These are phyloP conservation scores for Hemitrygon akajei DNA, from an alignment of 2,797 vertebrate species.

Conservation along the genomic window DNA sequence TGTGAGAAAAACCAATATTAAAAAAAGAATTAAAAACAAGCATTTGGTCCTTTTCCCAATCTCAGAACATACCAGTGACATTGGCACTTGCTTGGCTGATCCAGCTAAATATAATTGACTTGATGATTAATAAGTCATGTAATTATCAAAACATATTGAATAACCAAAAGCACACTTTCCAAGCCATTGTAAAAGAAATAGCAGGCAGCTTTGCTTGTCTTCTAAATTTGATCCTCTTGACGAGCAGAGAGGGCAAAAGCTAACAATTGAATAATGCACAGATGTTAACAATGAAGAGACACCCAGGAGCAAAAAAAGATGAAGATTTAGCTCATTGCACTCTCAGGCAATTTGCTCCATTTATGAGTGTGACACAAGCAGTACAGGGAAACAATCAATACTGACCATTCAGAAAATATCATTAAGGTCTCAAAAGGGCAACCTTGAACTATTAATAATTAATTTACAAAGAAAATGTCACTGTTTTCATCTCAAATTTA, in stretches of 20 bases:
- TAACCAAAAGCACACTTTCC: neutral
- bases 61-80: conserved; percentile 21
- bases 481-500: conserved; percentile 44
- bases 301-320: conserved; percentile 12
- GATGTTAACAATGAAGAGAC: conserved; percentile 17
- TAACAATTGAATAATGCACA: neutral
- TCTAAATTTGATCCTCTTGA: conserved; percentile 5
- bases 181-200: neutral
- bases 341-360: neutral
- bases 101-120: conserved; percentile 1
- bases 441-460: conserved; percentile 54
- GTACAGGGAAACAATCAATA: neutral
- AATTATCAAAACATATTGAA: conserved; percentile 16
- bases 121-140: conserved; percentile 26
- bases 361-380: neutral
- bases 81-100: conserved; percentile 7
- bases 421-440: neutral
- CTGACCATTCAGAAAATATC: neutral
- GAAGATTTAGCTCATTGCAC: neutral
- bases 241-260: neutral
- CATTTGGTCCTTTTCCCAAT: neutral
- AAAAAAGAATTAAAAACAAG: conserved; percentile 32
- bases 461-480: conserved; percentile 48
- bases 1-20: conserved; percentile 42
- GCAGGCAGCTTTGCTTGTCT: neutral